These are phyloP conservation scores for Paracanthobrama guichenoti DNA, from an alignment of 2,113 vertebrate genomes.

Conservation along the genomic window DNA sequence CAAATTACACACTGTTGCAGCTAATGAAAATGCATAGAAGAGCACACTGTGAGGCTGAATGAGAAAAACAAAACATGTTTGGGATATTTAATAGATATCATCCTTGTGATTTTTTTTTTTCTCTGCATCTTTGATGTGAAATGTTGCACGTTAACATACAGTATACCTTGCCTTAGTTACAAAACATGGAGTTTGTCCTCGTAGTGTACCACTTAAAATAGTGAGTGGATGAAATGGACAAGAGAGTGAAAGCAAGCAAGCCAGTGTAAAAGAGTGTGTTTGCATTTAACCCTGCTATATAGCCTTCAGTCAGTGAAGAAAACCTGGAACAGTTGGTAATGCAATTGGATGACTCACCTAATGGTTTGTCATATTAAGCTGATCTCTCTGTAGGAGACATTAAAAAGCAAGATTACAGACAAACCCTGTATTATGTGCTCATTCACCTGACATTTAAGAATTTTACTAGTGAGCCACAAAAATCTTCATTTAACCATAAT, in stretches of 20 bases:
- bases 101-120: not conserved
- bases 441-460: conserved; percentile 13
- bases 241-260: not conserved
- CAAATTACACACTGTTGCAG: conserved; percentile 1
- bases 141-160: not conserved
- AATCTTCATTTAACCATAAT: not conserved
- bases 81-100: conserved; percentile 10
- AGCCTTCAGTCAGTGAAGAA: conserved; percentile 7
- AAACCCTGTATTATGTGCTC: not conserved
- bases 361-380: conserved; percentile 20
- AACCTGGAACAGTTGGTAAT: conserved; percentile 3
- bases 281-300: conserved; percentile 14
- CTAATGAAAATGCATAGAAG: conserved; percentile 8
- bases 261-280: not conserved
- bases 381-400: not conserved
- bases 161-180: too few species aligned
- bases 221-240: not conserved
- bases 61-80: conserved; percentile 20
- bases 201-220: not conserved
- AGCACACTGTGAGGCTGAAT: not conserved
- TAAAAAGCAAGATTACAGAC: conserved; percentile 22
- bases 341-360: conserved; percentile 33
- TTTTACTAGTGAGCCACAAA: conserved; percentile 19
- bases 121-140: not conserved
- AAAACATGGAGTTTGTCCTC: not conserved